Evolutionary conservation across 2,888 invertebrate species (phyloP).

Genomic region (Trimorus sp.): DNA sequence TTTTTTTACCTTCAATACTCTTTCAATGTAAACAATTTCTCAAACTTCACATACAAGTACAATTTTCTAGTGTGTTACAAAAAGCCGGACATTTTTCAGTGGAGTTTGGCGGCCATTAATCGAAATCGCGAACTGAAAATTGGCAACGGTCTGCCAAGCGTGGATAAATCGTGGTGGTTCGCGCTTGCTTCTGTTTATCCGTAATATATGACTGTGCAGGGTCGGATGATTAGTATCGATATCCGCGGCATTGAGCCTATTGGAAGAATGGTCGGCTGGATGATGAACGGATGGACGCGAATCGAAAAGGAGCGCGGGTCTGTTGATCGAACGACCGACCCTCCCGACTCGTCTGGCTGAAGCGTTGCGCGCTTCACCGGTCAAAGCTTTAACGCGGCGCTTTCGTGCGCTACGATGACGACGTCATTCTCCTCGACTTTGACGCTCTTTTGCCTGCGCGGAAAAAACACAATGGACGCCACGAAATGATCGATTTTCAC

Average conservation of each 20-base stretch:
- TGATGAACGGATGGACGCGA: conserved; percentile 62
- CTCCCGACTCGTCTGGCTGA: conserved; percentile 60
- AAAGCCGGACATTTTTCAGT: no score
- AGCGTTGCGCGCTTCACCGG: conserved; percentile 60
- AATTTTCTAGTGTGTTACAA: no score
- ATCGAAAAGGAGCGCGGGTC: conserved; percentile 60
- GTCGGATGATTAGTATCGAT: conserved; percentile 56
- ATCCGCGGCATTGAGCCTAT: conserved; percentile 54
- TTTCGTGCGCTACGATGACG: conserved; percentile 59
- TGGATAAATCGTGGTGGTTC: no score
- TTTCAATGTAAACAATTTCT: no score
- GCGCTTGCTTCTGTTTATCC: conserved; percentile 22
- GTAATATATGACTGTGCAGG: conserved; percentile 53
- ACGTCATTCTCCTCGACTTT: conserved; percentile 58
- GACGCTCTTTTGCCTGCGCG: conserved; percentile 44
- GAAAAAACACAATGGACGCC: conserved; percentile 47
- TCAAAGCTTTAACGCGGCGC: conserved; percentile 62
- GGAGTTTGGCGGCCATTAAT: no score
- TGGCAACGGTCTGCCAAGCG: no score
- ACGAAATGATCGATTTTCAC: conserved; percentile 47
- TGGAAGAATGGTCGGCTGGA: conserved; percentile 56
- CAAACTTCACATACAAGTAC: no score
- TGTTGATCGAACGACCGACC: conserved; percentile 60
- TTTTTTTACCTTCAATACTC: no score
- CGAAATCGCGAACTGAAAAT: no score